Conservation (phyloP, 2,113 vertebrate species). For the Sceloporus tristichus region DNA sequence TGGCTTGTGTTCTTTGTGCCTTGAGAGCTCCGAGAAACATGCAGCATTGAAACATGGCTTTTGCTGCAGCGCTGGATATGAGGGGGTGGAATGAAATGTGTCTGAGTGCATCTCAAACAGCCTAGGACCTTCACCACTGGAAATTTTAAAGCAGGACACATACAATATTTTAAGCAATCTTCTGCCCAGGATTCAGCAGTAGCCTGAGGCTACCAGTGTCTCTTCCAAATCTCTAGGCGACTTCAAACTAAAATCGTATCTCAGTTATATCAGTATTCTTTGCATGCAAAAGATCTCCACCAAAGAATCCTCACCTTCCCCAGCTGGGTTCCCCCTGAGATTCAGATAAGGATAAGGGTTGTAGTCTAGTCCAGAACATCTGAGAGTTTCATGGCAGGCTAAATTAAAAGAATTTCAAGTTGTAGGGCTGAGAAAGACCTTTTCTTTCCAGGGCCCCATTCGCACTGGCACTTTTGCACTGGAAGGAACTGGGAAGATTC, state of each 20-base stretch:
- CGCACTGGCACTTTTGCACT: too few species aligned
- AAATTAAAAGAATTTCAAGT: background rate
- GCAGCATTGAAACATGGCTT: background rate
- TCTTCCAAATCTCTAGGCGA: background rate
- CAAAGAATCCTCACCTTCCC: too few species aligned
- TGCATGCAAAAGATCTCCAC: background rate
- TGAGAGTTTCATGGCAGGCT: too few species aligned
- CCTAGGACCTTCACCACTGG: background rate
- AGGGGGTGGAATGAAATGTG: background rate
- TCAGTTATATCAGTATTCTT: background rate
- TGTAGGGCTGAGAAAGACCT: background rate
- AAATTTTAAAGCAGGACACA: background rate
- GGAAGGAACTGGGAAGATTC: too few species aligned
- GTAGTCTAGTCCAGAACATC: too few species aligned
- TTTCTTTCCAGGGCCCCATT: too few species aligned
- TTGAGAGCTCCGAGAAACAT: conserved; percentile 6
- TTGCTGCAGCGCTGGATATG: background rate
- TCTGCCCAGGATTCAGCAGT: background rate
- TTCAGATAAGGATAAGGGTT: too few species aligned
- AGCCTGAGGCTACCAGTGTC: background rate
- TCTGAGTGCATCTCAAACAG: background rate
- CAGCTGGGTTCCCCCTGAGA: too few species aligned
- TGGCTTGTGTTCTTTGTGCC: background rate
- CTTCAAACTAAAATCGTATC: background rate
- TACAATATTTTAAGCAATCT: background rate